phyloP scores from a whole-genome alignment of 2,113 vertebrate genomes.

The Menura novaehollandiae region DNA sequence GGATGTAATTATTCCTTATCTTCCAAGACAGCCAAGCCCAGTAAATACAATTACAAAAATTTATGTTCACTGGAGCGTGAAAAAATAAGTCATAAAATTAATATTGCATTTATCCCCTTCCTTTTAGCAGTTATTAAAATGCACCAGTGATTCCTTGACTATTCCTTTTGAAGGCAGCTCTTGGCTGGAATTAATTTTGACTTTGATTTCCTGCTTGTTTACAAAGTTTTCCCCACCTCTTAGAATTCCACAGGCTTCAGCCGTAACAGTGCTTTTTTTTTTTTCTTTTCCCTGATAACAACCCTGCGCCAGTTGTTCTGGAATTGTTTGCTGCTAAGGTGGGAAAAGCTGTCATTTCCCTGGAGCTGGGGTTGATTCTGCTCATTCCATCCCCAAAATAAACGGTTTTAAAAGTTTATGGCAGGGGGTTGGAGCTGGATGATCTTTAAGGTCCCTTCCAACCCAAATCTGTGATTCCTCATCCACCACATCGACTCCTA shows the following conservation, averaged over 20 bases:
- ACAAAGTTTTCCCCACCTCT: background rate
- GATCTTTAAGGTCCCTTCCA: background rate
- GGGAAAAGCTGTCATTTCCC: background rate
- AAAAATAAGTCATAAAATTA: constrained; percentile 66
- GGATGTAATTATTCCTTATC: constrained; percentile 79
- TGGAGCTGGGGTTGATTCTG: background rate
- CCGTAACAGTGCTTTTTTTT: background rate
- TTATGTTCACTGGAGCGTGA: constrained; percentile 63
- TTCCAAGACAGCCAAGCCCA: constrained; percentile 65
- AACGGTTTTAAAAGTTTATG: background rate
- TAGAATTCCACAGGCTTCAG: background rate
- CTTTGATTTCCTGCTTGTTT: background rate
- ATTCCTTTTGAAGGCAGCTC: constrained; percentile 1
- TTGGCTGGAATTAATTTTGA: background rate
- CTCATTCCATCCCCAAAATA: background rate
- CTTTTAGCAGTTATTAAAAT: constrained; percentile 67
- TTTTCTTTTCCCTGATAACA: background rate
- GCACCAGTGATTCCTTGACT: constrained; percentile 6
- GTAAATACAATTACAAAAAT: constrained; percentile 78
- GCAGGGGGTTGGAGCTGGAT: background rate
- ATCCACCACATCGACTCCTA: accelerated
- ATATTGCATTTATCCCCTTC: constrained; percentile 69
- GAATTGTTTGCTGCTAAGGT: background rate
- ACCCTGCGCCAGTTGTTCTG: background rate
- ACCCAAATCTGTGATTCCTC: background rate